These are phyloP conservation scores for Branchipolynoe longqiensis DNA, from an alignment of 2,888 invertebrate genomes.

Conservation along the genomic window DNA sequence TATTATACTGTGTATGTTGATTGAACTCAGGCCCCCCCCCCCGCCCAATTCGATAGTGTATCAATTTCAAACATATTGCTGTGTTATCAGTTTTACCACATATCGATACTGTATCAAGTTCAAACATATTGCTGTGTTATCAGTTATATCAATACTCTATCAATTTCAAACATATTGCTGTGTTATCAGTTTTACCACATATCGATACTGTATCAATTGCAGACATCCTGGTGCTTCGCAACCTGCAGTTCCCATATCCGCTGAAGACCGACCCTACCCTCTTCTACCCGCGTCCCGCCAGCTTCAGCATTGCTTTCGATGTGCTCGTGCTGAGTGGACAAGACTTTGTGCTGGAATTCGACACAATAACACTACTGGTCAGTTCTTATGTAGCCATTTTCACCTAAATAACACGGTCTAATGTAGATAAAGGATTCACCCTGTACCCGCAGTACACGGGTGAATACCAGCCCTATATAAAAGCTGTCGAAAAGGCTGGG, in stretches of 20 bases:
- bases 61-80: too few species aligned
- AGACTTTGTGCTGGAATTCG: neutral
- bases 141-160: neutral
- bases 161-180: too few species aligned
- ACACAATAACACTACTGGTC: too few species aligned
- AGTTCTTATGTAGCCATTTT: neutral
- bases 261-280: neutral
- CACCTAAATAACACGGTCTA: too few species aligned
- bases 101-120: neutral
- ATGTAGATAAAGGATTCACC: too few species aligned
- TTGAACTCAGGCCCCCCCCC: neutral
- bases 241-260: neutral
- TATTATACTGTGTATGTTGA: neutral
- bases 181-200: too few species aligned
- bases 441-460: too few species aligned
- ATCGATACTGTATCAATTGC: neutral
- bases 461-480: too few species aligned
- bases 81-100: too few species aligned
- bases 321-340: neutral
- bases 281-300: neutral
- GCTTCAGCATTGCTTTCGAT: neutral
- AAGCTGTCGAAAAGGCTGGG: too few species aligned
- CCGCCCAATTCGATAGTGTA: neutral
- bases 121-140: neutral
- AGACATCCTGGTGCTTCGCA: neutral